Evolutionary conservation across 2,797 vertebrate species (phyloP).

Genomic region (Neosilurus hyrtlii): DNA sequence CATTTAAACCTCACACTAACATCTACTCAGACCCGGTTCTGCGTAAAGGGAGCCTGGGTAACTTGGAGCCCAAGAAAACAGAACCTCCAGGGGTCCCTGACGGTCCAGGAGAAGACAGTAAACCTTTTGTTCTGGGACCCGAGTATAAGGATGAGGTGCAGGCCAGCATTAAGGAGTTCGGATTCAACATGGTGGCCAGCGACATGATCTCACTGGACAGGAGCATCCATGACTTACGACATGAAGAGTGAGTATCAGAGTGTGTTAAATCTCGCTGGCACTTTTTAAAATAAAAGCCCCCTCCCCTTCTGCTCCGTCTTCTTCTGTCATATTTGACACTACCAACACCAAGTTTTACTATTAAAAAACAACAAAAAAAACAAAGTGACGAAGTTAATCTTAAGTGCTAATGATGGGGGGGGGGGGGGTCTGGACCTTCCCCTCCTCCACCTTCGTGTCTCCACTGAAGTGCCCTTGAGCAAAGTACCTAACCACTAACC

Average conservation of each 20-base stretch:
- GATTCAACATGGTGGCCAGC: slow-evolving; percentile 99
- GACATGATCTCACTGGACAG: slow-evolving; percentile 98
- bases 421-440: too few relatives aligned
- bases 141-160: slow-evolving; percentile 92
- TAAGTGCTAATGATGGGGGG: too few relatives aligned
- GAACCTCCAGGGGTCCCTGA: slow-evolving; percentile 84
- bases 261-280: background rate
- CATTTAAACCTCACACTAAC: slow-evolving; percentile 88
- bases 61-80: slow-evolving; percentile 89
- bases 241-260: slow-evolving; percentile 88
- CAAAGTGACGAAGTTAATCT: too few relatives aligned
- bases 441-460: too few relatives aligned
- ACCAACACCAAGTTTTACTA: too few relatives aligned
- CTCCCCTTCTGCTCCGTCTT: background rate
- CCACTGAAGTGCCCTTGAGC: too few relatives aligned
- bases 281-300: background rate
- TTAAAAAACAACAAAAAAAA: too few relatives aligned
- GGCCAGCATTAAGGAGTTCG: slow-evolving; percentile 95
- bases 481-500: too few relatives aligned
- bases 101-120: slow-evolving; percentile 90
- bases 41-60: slow-evolving; percentile 81
- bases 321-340: too few relatives aligned
- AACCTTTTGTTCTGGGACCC: slow-evolving; percentile 85
- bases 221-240: slow-evolving; percentile 86
- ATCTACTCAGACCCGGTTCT: slow-evolving; percentile 81